Base-by-base conservation (phyloP, 2,888 invertebrate genomes). In the Salpingus planirostris region DNA sequence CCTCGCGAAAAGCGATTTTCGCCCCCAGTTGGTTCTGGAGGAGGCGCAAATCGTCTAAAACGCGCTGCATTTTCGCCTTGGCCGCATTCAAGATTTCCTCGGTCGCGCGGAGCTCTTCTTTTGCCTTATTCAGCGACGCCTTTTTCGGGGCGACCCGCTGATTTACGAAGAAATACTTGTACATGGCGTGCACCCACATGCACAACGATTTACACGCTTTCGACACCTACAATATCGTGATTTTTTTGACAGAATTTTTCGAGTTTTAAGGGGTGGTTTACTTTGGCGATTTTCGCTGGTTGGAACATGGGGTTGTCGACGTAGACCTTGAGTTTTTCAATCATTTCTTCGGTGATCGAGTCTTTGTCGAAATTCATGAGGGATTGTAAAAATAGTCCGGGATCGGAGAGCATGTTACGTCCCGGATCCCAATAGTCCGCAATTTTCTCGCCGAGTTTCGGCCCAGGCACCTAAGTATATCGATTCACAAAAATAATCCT, bases 121-220 rank as follows among this genome's bases (percentile, higher is more conserved):
- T 78, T 0, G 93, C 92, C 15, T 71, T 69, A 0, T 73, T 73
- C 13, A 93, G 66, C 2, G 88, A 86, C 2, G 76, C 80, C 64
- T 90, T 89, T 65, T 96, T 96, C 0, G 95, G 95, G 0, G 82
- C 85, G 0, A 90, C 88, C 3, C 70, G 71, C 45, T 76, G 71
- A 52, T 88, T 88, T 1, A 92, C 89, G 56, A 83, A 81, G 59
- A 92, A 92, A 62, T 87, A 95, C 57, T 89, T 80, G 64, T 84
- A 93, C 80, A 95, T 89, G 0, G 93, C 93, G 49, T 87, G 82
- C 15, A 91, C 79, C 90, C 90, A 90, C 70, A 86, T 80, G 52
- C 90, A 90, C 1, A 90, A 67, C 1, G 83, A 84, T 42, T 77
- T 78, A 54, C 85, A 85, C 1, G 85, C 85, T 60, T 82, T 84